A percentile compares a stretch with the other conserved stretches of the same genome.
phyloP scores from a whole-genome alignment of 2,888 invertebrate genomes.

The Chrysolina oricalcia region DNA sequence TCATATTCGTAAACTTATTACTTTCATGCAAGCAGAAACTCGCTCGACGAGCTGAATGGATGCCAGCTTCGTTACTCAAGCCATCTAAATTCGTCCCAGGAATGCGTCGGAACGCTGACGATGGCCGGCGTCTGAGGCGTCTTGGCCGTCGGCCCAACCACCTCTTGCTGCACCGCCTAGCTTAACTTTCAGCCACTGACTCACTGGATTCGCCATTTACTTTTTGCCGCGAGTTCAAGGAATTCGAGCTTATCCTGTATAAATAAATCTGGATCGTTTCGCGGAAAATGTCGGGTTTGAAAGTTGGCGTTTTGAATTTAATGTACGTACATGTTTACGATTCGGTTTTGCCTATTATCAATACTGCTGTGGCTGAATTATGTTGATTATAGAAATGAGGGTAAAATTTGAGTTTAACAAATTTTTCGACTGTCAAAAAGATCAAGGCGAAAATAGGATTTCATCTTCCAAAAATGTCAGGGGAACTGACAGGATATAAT shows the following conservation, averaged over 20 bases:
- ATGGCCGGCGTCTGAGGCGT: conserved; percentile 66
- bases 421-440: too few species aligned
- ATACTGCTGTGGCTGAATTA: not conserved
- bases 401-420: too few species aligned
- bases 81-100: conserved; percentile 67
- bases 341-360: not conserved
- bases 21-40: conserved; percentile 50
- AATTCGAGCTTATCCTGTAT: conserved; percentile 36
- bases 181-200: conserved; percentile 66
- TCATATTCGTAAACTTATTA: not conserved
- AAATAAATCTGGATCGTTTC: conserved; percentile 19
- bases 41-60: conserved; percentile 62
- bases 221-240: conserved; percentile 39
- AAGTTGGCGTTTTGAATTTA: not conserved
- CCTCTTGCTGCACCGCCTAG: conserved; percentile 69
- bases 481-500: too few species aligned
- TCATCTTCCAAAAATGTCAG: too few species aligned
- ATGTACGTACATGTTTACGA: not conserved
- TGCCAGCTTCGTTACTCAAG: conserved; percentile 68
- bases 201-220: conserved; percentile 60
- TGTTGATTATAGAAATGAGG: not conserved
- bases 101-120: conserved; percentile 69
- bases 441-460: too few species aligned
- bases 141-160: conserved; percentile 68
- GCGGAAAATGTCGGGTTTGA: conserved; percentile 5